A percentile compares a stretch with the other conserved stretches of the same genome.
These are phyloP conservation scores for Ctenomys sociabilis DNA, from an alignment of 2,113 vertebrate species.

Conservation along the genomic window DNA sequence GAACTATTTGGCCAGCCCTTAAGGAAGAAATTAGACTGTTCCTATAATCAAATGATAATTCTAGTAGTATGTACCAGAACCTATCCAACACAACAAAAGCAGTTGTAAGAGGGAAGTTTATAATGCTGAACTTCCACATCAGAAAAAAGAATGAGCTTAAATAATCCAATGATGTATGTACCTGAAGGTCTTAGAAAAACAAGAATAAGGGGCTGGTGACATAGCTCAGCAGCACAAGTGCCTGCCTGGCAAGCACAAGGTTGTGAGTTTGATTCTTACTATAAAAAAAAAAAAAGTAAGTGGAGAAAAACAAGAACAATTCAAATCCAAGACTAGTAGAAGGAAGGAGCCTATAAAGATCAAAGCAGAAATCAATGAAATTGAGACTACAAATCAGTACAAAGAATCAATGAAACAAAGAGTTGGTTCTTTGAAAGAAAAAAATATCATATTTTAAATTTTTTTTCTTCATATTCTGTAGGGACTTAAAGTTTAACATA, in stretches of 20 bases:
- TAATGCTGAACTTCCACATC: not conserved
- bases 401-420: not conserved
- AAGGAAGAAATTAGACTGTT: not conserved
- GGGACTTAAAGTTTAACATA: too few species aligned
- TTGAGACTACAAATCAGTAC: not conserved
- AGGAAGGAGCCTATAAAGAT: not conserved
- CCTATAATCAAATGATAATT: not conserved
- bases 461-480: too few species aligned
- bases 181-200: not conserved
- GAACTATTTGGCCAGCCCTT: too few species aligned
- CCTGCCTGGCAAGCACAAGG: too few species aligned
- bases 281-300: too few species aligned
- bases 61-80: not conserved
- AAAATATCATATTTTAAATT: too few species aligned
- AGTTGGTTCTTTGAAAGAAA: not conserved
- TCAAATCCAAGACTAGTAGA: not conserved
- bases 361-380: not conserved
- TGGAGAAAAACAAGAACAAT: not conserved
- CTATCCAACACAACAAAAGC: not conserved
- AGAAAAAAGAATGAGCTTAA: not conserved
- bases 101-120: not conserved
- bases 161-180: not conserved
- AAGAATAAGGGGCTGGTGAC: not conserved
- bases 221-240: too few species aligned
- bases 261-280: too few species aligned